These are phyloP conservation scores for Pogonognathellus flavescens DNA, from an alignment of 1,140 invertebrate species.

Conservation along the genomic window DNA sequence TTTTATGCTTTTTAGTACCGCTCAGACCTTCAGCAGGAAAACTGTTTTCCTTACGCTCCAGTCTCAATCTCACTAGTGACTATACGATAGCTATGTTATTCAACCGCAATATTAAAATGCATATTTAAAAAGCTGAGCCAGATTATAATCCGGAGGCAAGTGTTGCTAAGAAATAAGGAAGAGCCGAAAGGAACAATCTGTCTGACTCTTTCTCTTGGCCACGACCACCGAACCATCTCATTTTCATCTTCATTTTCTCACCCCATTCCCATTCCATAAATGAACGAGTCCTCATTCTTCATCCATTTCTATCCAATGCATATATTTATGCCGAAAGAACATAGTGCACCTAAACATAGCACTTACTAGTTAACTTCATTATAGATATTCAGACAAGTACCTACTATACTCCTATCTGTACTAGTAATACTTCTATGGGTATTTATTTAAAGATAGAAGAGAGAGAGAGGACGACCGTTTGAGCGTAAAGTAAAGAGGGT, in stretches of 20 bases:
- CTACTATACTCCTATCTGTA: no score
- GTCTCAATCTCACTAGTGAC: not conserved
- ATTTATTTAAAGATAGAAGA: slow-evolving; percentile 4
- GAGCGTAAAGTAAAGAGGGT: no score
- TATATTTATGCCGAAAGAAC: no score
- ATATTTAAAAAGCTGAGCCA: slow-evolving; percentile 34
- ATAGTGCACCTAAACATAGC: no score
- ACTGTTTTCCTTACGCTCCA: no score
- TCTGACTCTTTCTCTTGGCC: no score
- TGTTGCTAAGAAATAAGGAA: not conserved
- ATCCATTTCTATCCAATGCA: not conserved
- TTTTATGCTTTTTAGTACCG: not conserved
- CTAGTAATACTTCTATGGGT: not conserved
- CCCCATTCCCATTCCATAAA: slow-evolving; percentile 50
- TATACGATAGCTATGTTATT: not conserved
- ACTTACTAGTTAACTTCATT: no score
- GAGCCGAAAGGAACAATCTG: no score
- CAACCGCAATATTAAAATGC: slow-evolving; percentile 36
- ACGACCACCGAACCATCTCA: slow-evolving; percentile 27
- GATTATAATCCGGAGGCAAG: not conserved
- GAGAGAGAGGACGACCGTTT: not conserved
- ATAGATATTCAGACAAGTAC: no score
- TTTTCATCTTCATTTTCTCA: slow-evolving; percentile 49
- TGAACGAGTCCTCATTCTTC: slow-evolving; percentile 12
- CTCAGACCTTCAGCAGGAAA: not conserved